Evolutionary conservation across 1,140 invertebrate species (phyloP).

Genomic region (Drosophila gunungcola): DNA sequence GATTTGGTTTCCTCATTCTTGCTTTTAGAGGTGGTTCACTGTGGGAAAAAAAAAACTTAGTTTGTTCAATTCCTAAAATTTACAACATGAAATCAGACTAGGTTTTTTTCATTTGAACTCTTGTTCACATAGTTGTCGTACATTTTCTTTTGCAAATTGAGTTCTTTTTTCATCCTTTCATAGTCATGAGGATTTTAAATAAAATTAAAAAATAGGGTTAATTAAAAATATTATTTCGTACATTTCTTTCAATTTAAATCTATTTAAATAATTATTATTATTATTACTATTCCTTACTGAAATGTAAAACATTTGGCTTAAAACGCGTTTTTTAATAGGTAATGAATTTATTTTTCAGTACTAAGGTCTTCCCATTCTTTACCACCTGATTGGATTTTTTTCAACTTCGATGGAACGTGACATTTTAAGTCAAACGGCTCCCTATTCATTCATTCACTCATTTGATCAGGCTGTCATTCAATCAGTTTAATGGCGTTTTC

Average conservation of each 20-base stretch:
- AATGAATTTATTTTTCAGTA: neutral
- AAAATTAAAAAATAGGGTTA: no score
- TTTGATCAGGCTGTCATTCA: constrained; percentile 68
- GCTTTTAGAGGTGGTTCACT: constrained; percentile 17
- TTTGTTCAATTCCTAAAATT: constrained; percentile 9
- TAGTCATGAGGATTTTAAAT: no score
- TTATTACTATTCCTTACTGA: neutral
- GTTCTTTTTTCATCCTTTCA: no score
- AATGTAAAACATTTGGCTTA: neutral
- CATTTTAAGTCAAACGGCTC: constrained; percentile 62
- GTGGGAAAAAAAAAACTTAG: constrained; percentile 8
- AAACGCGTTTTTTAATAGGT: neutral
- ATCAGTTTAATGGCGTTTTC: constrained; percentile 65
- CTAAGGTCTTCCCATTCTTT: constrained; percentile 3
- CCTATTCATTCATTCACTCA: constrained; percentile 53
- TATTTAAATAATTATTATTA: no score
- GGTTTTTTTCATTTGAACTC: constrained; percentile 3
- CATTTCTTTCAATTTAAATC: no score
- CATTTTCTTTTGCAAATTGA: neutral
- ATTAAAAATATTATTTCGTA: no score
- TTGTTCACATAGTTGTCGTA: neutral
- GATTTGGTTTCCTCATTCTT: constrained; percentile 53
- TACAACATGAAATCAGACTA: constrained; percentile 10
- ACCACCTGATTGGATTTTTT: constrained; percentile 18
- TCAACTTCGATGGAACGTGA: constrained; percentile 52